Evolutionary conservation across 2,888 invertebrate genomes (phyloP), one percentile per base, ranked within the genome.

Genomic region (Nomada ferruginata): DNA sequence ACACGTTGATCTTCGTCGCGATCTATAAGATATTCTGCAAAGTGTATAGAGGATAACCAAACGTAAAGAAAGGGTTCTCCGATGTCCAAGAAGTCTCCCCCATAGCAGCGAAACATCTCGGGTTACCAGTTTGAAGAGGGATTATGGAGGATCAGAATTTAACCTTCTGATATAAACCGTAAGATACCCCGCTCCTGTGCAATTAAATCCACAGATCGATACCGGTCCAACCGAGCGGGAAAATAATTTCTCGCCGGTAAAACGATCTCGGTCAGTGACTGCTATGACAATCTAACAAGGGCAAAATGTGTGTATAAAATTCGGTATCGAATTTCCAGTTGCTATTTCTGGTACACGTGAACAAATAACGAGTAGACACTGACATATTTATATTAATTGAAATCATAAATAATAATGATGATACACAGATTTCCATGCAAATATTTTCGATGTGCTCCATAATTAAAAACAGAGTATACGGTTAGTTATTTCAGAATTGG

Each of bases 191-290:
- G 77, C 80, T 83, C 73, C 85, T 61, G 82, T 79, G 75, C 83
- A 87, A 88, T 87, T 88, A 88, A 87, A 90, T 89, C 81, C 82
- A 72, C 59, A 50, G 82, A 82, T 83, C 85, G 83, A 83, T 89
- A 85, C 78, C 80, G 63, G 77, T 75, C 36, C 72, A 68, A 64
- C 52, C 59, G 20, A 23, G 68, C 26, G 15, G 42, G 75, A 79
- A 81, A 83, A 87, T 79, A 72, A 75, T 82, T 79, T 77, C 70
- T 29, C 76, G 23, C 26, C n/a, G 57, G 74, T 71, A 74, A 77
- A 76, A 61, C 44, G 61, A 81, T 71, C 70, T 80, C 42, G 50
- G 64, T 77, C 66, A 60, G 13, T 44, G 61, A 47, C 47, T 63
- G 55, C 52, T 64, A 65, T 69, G 63, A 69, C 53, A 20, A 11